Evolutionary conservation across 2,888 invertebrate species (phyloP).

Genomic region (Dusona sp.): DNA sequence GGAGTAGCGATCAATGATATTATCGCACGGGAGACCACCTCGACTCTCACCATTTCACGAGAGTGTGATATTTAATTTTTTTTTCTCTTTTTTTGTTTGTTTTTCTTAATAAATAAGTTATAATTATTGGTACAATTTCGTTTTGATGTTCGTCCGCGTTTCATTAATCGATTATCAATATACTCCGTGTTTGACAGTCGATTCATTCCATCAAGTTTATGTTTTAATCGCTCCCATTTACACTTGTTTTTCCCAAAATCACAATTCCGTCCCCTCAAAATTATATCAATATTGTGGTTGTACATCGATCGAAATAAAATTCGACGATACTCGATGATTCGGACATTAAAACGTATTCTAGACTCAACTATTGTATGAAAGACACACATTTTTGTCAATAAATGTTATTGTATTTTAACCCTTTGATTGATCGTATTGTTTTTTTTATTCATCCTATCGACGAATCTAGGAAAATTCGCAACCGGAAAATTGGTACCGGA

Average conservation of each 20-base stretch:
- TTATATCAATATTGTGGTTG: not conserved
- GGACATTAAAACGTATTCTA: conserved; percentile 67
- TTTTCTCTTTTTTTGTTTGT: conserved; percentile 62
- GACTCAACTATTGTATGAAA: conserved; percentile 75
- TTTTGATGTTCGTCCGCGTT: conserved; percentile 45
- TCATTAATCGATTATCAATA: conserved; percentile 48
- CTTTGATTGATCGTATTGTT: not conserved
- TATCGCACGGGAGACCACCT: conserved; percentile 67
- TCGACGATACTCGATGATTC: conserved; percentile 4
- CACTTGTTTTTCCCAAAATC: not conserved
- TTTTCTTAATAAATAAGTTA: conserved; percentile 15
- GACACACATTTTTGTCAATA: conserved; percentile 77
- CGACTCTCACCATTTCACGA: conserved; percentile 58
- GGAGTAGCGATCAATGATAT: conserved; percentile 78
- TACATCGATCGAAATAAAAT: not conserved
- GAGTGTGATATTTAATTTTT: conserved; percentile 67
- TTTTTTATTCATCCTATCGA: no score
- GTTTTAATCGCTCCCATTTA: conserved; percentile 54
- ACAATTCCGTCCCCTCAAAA: not conserved
- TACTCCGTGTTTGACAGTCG: no score
- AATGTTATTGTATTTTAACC: conserved; percentile 77
- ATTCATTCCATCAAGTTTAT: conserved; percentile 75
- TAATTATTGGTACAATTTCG: conserved; percentile 52
- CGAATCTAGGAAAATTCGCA: no score
- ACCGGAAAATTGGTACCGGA: no score